Base-by-base conservation (phyloP, 2,888 invertebrate genomes). In the Leucoma salicis region DNA sequence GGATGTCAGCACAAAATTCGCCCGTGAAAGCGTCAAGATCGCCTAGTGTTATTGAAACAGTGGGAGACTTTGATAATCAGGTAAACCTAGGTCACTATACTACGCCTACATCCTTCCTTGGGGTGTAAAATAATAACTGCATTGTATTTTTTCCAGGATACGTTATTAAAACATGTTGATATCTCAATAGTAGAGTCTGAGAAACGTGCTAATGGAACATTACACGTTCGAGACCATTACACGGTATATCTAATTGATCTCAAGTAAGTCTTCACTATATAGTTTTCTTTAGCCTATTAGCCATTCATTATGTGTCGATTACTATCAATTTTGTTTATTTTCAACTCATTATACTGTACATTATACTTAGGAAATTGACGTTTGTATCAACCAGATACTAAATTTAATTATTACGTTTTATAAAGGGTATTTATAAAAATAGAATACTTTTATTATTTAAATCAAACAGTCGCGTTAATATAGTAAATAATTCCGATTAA, bases 171-270 rank as follows among this genome's bases (percentile, higher is more conserved):
- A 78, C 94, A 94, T 69, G 92, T 94, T 70, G 95, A 94, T 81
- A 94, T 95, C 67, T 91, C 93, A 44, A 94, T 95, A 47, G 92
- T 94, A 32, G 95, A 95, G 70, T 94, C 95, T 4, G 95, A 95
- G 72, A 95, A 95, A 73, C 90, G 95, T 45, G 93, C 93, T 32
- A 95, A 94, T 75, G 93, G 94, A 29, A 92, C 94, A 7, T 78
- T 95, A 35, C 94, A 95, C 77, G 90, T 95, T 39, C 87, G 94
- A 65, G 95, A 95, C 73, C 94, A 93, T 83, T 94, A 93, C 73
- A 95, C 94, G 0, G 95, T 95, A 27, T 95, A 95, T 82, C 90
- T 95, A 72, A 93, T 95, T 67, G 94, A 95, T 90, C 92, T 94
- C 48, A 95, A 94, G 95, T 95, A 87, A 91, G 92, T 70, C 55